Evolutionary conservation across 2,113 vertebrate species (phyloP).

Genomic region (Ceyx melanurus): DNA sequence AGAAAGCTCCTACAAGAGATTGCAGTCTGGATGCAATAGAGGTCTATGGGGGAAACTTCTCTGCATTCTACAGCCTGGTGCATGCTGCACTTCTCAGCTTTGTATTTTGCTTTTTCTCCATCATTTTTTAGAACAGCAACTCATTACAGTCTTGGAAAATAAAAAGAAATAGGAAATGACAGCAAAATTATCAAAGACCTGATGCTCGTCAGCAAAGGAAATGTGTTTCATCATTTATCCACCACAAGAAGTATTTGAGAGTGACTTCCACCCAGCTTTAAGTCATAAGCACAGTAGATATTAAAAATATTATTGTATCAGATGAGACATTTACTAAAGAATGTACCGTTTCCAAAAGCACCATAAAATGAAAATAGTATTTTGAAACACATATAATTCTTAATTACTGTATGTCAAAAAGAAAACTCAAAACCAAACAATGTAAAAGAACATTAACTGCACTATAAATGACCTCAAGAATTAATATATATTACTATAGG

Average conservation of each 20-base stretch:
- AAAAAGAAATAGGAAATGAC: not conserved
- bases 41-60: not conserved
- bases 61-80: not conserved
- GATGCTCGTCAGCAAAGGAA: not conserved
- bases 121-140: not conserved
- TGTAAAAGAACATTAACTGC: not conserved
- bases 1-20: not conserved
- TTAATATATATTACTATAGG: not conserved
- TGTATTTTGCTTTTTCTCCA: not conserved
- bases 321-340: not conserved
- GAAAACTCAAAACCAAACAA: not conserved
- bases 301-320: not conserved
- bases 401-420: not conserved
- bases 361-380: not conserved
- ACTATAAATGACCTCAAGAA: not conserved
- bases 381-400: not conserved
- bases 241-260: not conserved
- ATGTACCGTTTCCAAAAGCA: not conserved
- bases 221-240: not conserved
- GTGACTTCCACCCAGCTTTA: not conserved
- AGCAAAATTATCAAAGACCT: not conserved
- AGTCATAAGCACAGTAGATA: not conserved
- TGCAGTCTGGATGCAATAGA: not conserved
- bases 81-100: not conserved
- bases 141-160: not conserved